Evolutionary conservation across 1,140 invertebrate genomes (phyloP), one percentile per base, ranked within the genome.

Genomic region (Diorhabda elongata): DNA sequence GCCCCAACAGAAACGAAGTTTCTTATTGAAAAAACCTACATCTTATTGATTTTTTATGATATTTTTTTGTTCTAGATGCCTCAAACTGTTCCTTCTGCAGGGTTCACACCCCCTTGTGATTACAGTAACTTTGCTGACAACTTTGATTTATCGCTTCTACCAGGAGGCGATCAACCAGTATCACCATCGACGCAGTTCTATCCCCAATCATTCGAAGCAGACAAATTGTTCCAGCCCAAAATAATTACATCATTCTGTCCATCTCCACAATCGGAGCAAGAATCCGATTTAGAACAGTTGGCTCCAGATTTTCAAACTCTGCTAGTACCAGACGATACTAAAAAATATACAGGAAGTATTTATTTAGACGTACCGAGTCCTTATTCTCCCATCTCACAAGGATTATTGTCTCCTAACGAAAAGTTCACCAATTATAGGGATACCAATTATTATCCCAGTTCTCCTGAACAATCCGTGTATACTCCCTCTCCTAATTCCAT

Each of bases 131-230:
- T 89, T 76, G 87, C 88, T 71, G 87, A 89, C 67, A 85, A 82
- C 69, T 92, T 91, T 77, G 90, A 92, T 79, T 78, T 92, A 75
- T 93, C 92, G 45, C 84, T 93, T 43, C 83, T 93, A 71, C 88
- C 91, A 70, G 73, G 83, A 81, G 75, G 83, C 80, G 83, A 87
- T 71, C 83, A 85, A 45, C 84, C 86, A 70, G 76, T 86, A 71
- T 84, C 87, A 71, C 80, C 89, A 75, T 81, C 86, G 76, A 80
- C 85, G 78, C 69, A 87, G 76, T 83, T 86, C 75, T 82, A 87
- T 79, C 81, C 82, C 66, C 82, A 82, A n/a, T 82, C 84, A 2
- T 84, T 83, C 66, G 58, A 64, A 26, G n/a, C 68, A 7, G 72
- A 74, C 26, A 75, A 77, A 67, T 64, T 43, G 41, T 58, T 67